Conservation (phyloP, 1,140 invertebrate species). For the Pogonomyrmex barbatus region DNA sequence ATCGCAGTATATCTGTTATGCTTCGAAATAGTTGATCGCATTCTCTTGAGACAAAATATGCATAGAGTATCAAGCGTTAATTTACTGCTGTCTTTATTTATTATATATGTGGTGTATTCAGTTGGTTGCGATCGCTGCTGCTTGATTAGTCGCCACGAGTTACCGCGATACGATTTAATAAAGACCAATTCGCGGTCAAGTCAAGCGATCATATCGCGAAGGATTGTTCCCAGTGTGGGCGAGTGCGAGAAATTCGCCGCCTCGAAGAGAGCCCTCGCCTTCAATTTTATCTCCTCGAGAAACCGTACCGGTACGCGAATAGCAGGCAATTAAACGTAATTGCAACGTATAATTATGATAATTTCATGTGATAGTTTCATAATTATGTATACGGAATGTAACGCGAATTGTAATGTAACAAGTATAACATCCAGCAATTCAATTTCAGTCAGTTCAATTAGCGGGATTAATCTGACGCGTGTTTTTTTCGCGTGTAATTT, state of each 20-base stretch:
- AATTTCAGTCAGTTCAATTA: constrained; percentile 26
- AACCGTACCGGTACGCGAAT: constrained; percentile 65
- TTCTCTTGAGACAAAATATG: neutral
- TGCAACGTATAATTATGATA: constrained; percentile 17
- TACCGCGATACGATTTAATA: constrained; percentile 78
- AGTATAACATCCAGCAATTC: neutral
- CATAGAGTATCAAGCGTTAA: neutral
- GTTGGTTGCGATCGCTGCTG: constrained; percentile 71
- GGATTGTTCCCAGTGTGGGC: constrained; percentile 75
- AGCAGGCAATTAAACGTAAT: constrained; percentile 35
- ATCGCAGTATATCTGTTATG: neutral
- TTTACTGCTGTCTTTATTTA: neutral
- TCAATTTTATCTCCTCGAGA: constrained; percentile 87
- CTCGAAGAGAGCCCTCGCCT: constrained; percentile 87
- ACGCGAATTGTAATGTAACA: neutral
- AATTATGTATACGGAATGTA: neutral
- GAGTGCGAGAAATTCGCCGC: constrained; percentile 87
- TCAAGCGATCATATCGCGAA: constrained; percentile 77
- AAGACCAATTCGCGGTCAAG: constrained; percentile 78
- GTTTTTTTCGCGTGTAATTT: constrained; percentile 16
- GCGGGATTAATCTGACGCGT: neutral
- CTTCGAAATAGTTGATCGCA: neutral
- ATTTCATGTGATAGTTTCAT: constrained; percentile 21
- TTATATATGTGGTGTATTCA: neutral
- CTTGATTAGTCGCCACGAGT: constrained; percentile 64